Conservation (phyloP, 1,140 invertebrate genomes). For the Drosophila nigrodunni region DNA sequence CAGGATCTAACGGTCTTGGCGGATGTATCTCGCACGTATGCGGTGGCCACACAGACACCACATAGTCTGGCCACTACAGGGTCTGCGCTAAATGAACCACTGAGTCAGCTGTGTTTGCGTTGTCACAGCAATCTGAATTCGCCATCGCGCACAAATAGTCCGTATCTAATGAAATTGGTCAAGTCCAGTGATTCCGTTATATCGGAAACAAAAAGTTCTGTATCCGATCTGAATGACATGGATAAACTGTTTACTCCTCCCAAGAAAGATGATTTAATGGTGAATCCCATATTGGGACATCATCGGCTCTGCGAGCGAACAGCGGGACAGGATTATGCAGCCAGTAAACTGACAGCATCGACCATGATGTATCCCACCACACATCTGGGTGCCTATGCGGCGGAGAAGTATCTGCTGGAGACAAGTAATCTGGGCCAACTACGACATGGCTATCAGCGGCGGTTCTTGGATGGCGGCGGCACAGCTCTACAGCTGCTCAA, state of each 20-base stretch:
- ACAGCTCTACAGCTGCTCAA: constrained; percentile 70
- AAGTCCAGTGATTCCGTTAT: constrained; percentile 84
- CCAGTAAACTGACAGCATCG: constrained; percentile 58
- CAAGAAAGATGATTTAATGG: constrained; percentile 84
- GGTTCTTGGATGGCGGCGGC: constrained; percentile 76
- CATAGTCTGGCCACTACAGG: constrained; percentile 48
- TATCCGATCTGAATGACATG: constrained; percentile 81
- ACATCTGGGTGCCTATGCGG: constrained; percentile 69
- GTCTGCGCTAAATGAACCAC: constrained; percentile 79
- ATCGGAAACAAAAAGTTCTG: constrained; percentile 84
- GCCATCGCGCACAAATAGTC: constrained; percentile 82
- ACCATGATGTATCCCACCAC: constrained; percentile 77
- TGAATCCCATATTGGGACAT: constrained; percentile 86
- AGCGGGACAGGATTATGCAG: constrained; percentile 33
- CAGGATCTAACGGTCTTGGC: constrained; percentile 87
- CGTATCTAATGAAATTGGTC: constrained; percentile 83
- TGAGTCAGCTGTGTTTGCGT: constrained; percentile 86
- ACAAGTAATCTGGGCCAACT: constrained; percentile 69
- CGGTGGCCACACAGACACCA: constrained; percentile 87
- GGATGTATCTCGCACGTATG: constrained; percentile 86
- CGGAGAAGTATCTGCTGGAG: constrained; percentile 75
- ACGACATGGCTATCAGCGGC: constrained; percentile 61
- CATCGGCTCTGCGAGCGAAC: constrained; percentile 86
- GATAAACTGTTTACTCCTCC: constrained; percentile 81
- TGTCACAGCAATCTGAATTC: constrained; percentile 85